Evolutionary conservation across 2,113 vertebrate species (phyloP), one percentile per base, ranked within the genome.

Genomic region (Hippocampus comes): DNA sequence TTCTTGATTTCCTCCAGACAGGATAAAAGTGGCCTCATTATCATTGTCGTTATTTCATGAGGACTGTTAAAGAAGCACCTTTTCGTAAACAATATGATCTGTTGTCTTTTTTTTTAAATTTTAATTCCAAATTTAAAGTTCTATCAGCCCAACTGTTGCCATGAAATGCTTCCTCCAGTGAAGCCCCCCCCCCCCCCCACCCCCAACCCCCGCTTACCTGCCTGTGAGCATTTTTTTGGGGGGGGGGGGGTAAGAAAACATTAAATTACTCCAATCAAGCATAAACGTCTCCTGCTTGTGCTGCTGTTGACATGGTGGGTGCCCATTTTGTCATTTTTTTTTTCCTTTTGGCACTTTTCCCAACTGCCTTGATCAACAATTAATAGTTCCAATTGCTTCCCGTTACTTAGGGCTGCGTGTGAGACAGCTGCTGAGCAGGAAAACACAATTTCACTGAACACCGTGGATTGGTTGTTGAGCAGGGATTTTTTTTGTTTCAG

Each of bases 191-290:
- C 30, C 25, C 25, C 25, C 25, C 1, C 34, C 34, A 5, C 23
- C 2, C 21, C 55, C 9, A 2, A 10, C 87, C 89, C 89, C 86
- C 89, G 30, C 30, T 34, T 14, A 92, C 94, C 93, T 90, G 84
- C 88, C 88, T 92, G 86, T 64, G 14, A 78, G 86, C 68, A 75
- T 89, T 91, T 90, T 91, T 90, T 87, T 84, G 5, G 5, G 21
- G 49, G 49, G 15, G 49, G 18, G 51, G 20, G 53, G 84, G 81
- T 80, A 93, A 92, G 90, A 94, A 96, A 97, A 94, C 94, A 95
- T 95, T 94, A 95, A 96, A 97, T 96, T 95, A 93, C 92, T 94
- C 91, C 92, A 94, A 95, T 96, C 95, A 96, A 93, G 94, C 94
- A 93, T 89, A 93, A 91, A 93, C 91, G 87, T 92, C 93, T 94